Conservation (phyloP, 2,113 vertebrate species). For the Cathartes aura region DNA sequence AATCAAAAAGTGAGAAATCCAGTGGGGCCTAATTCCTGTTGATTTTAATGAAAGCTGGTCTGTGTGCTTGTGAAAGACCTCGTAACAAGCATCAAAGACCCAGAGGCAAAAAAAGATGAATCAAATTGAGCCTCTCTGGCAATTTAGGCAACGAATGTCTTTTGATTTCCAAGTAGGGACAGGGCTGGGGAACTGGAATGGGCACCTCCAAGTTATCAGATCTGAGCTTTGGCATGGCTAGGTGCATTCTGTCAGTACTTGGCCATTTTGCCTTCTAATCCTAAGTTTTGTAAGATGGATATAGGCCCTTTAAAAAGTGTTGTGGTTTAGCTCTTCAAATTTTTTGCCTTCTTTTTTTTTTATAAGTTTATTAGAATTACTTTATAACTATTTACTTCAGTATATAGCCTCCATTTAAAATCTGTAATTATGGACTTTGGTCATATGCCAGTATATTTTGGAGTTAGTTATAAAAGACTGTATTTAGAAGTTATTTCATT, state of each 20-base stretch:
- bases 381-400: neutral
- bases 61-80: neutral
- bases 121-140: neutral
- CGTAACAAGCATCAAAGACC: neutral
- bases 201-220: neutral
- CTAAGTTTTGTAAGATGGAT: neutral
- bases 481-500: neutral
- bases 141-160: neutral
- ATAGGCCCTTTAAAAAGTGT: neutral
- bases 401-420: neutral
- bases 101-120: neutral
- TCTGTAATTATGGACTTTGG: neutral
- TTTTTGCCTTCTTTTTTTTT: neutral
- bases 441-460: neutral
- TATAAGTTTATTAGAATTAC: neutral
- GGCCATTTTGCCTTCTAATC: neutral
- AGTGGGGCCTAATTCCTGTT: neutral
- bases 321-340: neutral
- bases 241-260: neutral
- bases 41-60: neutral
- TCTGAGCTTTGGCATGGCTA: neutral
- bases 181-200: neutral
- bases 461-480: neutral
- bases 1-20: neutral
- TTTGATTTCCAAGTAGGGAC: neutral